Conservation (phyloP, 2,888 invertebrate genomes). For the Geophilus truncorum region DNA sequence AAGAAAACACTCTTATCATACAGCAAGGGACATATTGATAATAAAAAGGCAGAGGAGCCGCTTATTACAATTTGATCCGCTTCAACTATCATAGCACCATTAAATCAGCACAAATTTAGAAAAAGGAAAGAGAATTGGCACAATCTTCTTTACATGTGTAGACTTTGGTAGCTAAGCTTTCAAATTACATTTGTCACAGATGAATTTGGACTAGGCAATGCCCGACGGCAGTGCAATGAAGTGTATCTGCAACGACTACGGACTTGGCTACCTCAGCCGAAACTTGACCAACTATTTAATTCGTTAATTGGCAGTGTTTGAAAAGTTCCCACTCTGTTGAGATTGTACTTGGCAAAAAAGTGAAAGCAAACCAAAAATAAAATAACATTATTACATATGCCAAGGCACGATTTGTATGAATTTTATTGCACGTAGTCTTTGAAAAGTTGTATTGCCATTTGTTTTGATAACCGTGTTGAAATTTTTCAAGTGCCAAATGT, state of each 20-base stretch:
- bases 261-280: background rate
- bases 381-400: background rate
- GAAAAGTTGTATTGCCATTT: background rate
- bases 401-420: constrained; percentile 22
- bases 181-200: background rate
- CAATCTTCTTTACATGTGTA: background rate
- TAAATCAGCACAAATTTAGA: background rate
- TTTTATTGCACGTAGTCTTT: constrained; percentile 11
- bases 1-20: background rate
- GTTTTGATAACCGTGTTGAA: background rate
- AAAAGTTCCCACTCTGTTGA: background rate
- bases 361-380: background rate
- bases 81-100: background rate
- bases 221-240: background rate
- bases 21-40: background rate
- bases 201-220: background rate
- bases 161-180: background rate
- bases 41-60: background rate
- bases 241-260: background rate
- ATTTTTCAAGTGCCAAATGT: background rate
- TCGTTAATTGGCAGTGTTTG: background rate
- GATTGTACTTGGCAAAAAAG: background rate
- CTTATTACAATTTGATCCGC: background rate
- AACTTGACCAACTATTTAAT: background rate
- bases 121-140: background rate